phyloP scores from a whole-genome alignment of 2,113 vertebrate species.

The Daphoenositta chrysoptera region DNA sequence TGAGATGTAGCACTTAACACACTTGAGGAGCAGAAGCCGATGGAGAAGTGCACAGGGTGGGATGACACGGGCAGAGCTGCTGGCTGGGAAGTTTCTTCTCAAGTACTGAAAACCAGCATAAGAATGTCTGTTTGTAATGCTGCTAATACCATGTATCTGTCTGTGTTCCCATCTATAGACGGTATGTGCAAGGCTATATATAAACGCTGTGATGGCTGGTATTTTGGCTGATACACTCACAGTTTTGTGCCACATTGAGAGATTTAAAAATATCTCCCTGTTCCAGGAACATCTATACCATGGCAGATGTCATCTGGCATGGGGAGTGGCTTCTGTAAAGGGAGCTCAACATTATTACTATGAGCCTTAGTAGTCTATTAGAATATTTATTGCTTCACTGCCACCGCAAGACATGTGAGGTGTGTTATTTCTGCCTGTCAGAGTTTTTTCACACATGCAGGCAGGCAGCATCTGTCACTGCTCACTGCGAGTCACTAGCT shows the following conservation, averaged over 20 bases:
- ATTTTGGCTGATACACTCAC: conserved; percentile 69
- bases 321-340: conserved; percentile 42
- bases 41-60: background rate
- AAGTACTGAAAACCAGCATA: background rate
- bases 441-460: conserved; percentile 55
- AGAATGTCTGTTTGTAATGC: conserved; percentile 2
- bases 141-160: conserved; percentile 24
- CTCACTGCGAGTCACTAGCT: conserved; percentile 17
- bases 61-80: fast-evolving
- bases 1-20: background rate
- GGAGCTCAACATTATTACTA: conserved; percentile 20
- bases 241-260: conserved; percentile 58
- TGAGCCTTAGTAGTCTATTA: conserved; percentile 16
- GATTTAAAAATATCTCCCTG: conserved; percentile 65
- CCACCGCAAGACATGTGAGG: conserved; percentile 16
- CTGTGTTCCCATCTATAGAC: conserved; percentile 29
- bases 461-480: conserved; percentile 55
- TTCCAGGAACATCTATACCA: conserved; percentile 54
- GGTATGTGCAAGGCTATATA: conserved; percentile 55
- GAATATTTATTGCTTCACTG: conserved; percentile 47
- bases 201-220: conserved; percentile 54
- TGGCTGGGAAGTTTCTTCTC: conserved; percentile 13
- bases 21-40: background rate
- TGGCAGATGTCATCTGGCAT: conserved; percentile 23
- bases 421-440: conserved; percentile 49